Evolutionary conservation across 2,888 invertebrate genomes (phyloP).

Genomic region (Hololepta plana): DNA sequence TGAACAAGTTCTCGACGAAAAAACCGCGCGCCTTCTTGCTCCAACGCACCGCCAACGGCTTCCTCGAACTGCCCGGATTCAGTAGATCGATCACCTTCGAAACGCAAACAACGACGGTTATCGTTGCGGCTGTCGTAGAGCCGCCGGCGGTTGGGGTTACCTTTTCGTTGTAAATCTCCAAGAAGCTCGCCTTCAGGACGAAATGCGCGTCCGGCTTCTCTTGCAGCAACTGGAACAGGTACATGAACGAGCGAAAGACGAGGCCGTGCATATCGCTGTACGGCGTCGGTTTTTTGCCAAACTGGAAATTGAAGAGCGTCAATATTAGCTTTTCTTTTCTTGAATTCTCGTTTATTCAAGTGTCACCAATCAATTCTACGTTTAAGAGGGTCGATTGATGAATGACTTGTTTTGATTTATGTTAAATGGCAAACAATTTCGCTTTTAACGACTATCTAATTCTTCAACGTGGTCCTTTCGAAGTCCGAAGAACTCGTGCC

Average conservation of each 20-base stretch:
- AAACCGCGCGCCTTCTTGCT: slow-evolving; percentile 84
- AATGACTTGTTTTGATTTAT: no score
- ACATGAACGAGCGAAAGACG: slow-evolving; percentile 77
- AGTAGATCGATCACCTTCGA: slow-evolving; percentile 78
- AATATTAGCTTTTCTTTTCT: no score
- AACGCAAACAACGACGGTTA: neutral
- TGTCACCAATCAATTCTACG: no score
- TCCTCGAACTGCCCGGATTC: slow-evolving; percentile 66
- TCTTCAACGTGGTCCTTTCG: no score
- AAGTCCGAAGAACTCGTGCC: no score
- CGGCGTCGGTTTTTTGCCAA: slow-evolving; percentile 20
- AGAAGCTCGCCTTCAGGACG: slow-evolving; percentile 77
- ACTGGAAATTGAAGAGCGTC: no score
- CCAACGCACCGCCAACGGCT: slow-evolving; percentile 82
- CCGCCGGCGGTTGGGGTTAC: slow-evolving; percentile 30
- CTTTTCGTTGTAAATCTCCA: slow-evolving; percentile 96
- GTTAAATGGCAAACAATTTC: no score
- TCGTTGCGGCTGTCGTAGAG: no score
- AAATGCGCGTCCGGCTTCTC: slow-evolving; percentile 62
- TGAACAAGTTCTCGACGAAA: slow-evolving; percentile 92
- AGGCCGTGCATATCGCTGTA: slow-evolving; percentile 65
- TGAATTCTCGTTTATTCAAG: no score
- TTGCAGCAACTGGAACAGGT: slow-evolving; percentile 69
- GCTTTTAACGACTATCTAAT: no score
- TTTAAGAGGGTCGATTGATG: no score